phyloP scores from a whole-genome alignment of 2,888 invertebrate genomes.

The Stictocephala bisonia region DNA sequence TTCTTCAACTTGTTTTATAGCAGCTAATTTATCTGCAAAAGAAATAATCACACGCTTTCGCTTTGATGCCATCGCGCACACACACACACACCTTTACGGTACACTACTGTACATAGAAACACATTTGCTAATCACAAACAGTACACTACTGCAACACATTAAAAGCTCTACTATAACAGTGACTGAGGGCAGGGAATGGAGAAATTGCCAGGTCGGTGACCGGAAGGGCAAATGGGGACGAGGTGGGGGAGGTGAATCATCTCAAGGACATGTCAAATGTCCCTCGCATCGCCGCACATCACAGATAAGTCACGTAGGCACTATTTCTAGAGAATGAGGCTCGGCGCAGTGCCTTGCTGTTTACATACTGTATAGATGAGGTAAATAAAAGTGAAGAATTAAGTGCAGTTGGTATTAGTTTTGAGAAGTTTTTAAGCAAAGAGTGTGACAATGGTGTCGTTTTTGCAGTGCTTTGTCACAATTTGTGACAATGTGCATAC shows the following conservation, averaged over 20 bases:
- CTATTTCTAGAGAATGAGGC: no score
- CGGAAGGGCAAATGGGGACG: background rate
- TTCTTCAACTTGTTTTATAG: background rate
- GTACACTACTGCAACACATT: conserved; percentile 4
- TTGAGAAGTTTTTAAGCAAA: no score
- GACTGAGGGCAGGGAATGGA: background rate
- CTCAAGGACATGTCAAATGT: conserved; percentile 2
- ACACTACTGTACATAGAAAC: background rate
- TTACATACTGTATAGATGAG: no score
- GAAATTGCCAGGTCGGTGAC: background rate
- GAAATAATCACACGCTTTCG: background rate
- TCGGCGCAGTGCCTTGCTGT: no score
- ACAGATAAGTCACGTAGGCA: no score
- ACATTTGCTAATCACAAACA: background rate
- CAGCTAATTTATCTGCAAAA: conserved; percentile 2
- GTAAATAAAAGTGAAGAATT: no score
- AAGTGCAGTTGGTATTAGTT: no score
- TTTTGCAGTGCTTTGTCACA: no score
- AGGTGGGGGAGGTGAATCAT: background rate
- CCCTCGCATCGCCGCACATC: no score
- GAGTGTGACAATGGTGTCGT: no score
- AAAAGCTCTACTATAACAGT: background rate
- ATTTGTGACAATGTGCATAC: no score
- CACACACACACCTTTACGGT: background rate
- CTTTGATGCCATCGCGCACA: conserved; percentile 1